These are phyloP conservation scores for Himalopsyche tibetana DNA, from an alignment of 2,888 invertebrate genomes.

Conservation along the genomic window DNA sequence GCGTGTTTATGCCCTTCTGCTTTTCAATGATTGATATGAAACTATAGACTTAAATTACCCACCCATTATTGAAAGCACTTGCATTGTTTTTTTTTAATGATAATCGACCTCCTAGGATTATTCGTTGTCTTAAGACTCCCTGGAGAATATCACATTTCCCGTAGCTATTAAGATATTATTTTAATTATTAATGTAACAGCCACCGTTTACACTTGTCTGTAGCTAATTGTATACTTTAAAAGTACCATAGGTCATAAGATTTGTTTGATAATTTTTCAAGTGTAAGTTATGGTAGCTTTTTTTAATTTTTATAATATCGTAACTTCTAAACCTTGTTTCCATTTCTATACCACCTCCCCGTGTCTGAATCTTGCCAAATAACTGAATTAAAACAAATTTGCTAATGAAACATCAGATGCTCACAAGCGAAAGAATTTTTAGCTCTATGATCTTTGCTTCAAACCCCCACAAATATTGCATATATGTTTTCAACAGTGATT, in stretches of 20 bases:
- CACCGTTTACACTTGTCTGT: conserved; percentile 1
- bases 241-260: background rate
- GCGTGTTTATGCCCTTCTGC: too few relatives aligned
- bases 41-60: background rate
- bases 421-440: too few relatives aligned
- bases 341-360: too few relatives aligned
- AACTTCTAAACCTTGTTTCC: too few relatives aligned
- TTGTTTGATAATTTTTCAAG: background rate
- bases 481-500: too few relatives aligned
- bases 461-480: too few relatives aligned
- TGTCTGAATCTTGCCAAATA: too few relatives aligned
- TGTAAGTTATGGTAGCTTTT: background rate
- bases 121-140: background rate
- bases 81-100: background rate
- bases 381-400: too few relatives aligned
- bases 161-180: background rate
- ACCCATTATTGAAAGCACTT: background rate
- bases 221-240: background rate
- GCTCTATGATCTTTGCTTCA: too few relatives aligned
- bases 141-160: conserved; percentile 11
- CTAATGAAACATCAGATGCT: too few relatives aligned
- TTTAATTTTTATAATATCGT: background rate
- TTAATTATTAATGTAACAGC: background rate
- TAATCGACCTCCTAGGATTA: background rate
- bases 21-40: too few relatives aligned